phyloP scores from a whole-genome alignment of 1,140 invertebrate species.

The Leptopilina clavipes region DNA sequence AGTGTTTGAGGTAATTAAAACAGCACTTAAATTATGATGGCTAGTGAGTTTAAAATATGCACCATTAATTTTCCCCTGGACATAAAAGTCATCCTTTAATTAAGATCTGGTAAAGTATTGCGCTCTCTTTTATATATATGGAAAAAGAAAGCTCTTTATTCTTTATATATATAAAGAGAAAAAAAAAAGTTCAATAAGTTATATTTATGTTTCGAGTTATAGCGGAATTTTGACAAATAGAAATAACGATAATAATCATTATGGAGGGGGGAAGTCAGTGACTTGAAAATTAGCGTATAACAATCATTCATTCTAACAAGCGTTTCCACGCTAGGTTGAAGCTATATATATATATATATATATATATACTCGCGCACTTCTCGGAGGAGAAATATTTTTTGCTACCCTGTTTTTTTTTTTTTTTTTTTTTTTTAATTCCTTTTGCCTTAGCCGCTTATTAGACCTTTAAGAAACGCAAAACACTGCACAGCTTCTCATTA shows the following conservation, averaged over 20 bases:
- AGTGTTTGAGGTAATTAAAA: constrained; percentile 17
- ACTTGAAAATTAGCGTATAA: constrained; percentile 20
- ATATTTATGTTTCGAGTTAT: background rate
- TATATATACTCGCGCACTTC: background rate
- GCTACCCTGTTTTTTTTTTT: background rate
- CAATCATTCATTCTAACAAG: constrained; percentile 15
- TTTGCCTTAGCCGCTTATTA: background rate
- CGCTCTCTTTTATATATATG: background rate
- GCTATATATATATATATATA: no score
- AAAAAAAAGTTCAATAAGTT: background rate
- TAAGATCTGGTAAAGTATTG: constrained; percentile 8
- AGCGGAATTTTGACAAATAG: constrained; percentile 6
- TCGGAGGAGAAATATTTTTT: background rate
- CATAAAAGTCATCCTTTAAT: constrained; percentile 16
- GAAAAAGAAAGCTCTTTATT: background rate
- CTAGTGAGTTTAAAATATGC: constrained; percentile 17
- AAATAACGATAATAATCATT: background rate
- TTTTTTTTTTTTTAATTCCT: background rate
- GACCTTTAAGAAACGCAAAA: constrained; percentile 15
- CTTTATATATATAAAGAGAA: no score
- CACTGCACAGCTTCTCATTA: constrained; percentile 1
- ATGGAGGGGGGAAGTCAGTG: background rate
- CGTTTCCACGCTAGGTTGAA: background rate
- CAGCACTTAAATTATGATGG: constrained; percentile 15
- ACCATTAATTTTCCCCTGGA: constrained; percentile 10